Percentiles rank a stretch among this genome's conserved stretches.
Evolutionary conservation across 2,797 vertebrate species (phyloP).

Genomic region (Sus cebifrons): DNA sequence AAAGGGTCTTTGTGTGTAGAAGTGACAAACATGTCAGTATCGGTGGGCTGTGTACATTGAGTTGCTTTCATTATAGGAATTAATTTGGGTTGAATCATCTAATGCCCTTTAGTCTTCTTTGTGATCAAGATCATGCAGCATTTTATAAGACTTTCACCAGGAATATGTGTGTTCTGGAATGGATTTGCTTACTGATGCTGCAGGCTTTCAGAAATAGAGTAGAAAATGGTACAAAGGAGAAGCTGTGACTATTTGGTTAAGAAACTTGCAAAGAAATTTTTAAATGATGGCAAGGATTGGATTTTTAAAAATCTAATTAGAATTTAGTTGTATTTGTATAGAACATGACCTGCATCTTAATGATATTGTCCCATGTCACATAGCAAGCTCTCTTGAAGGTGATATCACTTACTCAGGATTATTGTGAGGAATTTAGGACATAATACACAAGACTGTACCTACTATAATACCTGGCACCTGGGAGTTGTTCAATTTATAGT

Average conservation of each 20-base stretch:
- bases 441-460: not conserved
- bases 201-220: constrained; percentile 29
- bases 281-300: not conserved
- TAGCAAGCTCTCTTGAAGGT: not conserved
- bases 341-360: not conserved
- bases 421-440: not conserved
- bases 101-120: constrained; percentile 42
- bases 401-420: not conserved
- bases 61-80: constrained; percentile 29
- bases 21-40: not conserved
- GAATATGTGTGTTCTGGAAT: not conserved
- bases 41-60: not conserved
- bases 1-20: constrained; percentile 26
- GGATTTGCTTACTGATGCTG: not conserved
- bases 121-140: not conserved
- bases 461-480: not conserved
- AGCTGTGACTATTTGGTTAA: not conserved
- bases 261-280: constrained; percentile 43
- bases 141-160: not conserved
- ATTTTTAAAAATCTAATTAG: not conserved
- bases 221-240: constrained; percentile 9
- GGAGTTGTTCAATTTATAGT: not conserved
- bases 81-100: constrained; percentile 5
- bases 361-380: not conserved
- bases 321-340: not conserved